These are phyloP conservation scores for Aleadryas rufinucha DNA, from an alignment of 2,113 vertebrate species.

Conservation along the genomic window DNA sequence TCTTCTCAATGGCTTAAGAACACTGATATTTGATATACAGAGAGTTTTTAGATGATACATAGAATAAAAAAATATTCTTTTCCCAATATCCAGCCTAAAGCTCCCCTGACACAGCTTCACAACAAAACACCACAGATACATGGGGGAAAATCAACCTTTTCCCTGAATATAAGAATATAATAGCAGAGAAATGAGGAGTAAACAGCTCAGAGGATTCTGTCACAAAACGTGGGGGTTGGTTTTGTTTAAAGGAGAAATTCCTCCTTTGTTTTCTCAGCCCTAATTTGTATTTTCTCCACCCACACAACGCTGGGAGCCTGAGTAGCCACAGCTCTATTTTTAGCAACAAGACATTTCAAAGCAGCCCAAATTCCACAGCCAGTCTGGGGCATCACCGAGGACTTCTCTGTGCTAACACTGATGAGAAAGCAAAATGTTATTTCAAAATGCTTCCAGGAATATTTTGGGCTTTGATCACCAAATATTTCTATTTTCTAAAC, in stretches of 20 bases:
- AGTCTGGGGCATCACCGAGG: background rate
- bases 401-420: background rate
- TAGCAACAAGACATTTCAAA: slow-evolving; percentile 36
- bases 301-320: slow-evolving; percentile 10
- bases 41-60: background rate
- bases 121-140: background rate
- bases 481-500: background rate
- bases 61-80: background rate
- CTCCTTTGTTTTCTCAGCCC: slow-evolving; percentile 38
- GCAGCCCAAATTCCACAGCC: slow-evolving; percentile 4
- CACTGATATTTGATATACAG: background rate
- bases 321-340: slow-evolving; percentile 4
- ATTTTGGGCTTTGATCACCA: background rate
- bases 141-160: background rate
- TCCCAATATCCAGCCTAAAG: background rate
- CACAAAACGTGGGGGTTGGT: background rate
- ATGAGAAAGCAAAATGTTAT: background rate
- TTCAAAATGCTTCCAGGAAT: background rate
- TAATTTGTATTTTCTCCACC: slow-evolving; percentile 41
- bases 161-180: background rate
- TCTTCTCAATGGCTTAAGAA: background rate
- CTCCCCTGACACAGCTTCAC: background rate
- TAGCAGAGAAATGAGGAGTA: background rate
- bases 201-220: background rate
- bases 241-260: slow-evolving; percentile 49